These are phyloP conservation scores for Melozone crissalis DNA, from an alignment of 2,113 vertebrate genomes.

Conservation along the genomic window DNA sequence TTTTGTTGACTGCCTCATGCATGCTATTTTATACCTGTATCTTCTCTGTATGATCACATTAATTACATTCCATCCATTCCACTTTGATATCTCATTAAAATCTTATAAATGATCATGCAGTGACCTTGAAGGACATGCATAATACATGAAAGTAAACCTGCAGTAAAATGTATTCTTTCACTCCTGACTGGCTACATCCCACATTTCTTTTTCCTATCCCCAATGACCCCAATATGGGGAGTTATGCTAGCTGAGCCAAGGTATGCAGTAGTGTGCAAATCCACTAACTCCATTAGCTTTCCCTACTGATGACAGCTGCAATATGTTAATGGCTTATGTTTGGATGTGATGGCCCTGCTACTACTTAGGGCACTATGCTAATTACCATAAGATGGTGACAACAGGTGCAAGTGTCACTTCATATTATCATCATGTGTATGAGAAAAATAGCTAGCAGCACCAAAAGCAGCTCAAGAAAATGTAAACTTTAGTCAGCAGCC, in stretches of 20 bases:
- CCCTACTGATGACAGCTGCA: slow-evolving; percentile 82
- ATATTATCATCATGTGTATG: slow-evolving; percentile 71
- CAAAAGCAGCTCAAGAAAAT: slow-evolving; percentile 75
- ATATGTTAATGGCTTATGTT: slow-evolving; percentile 85
- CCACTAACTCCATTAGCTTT: slow-evolving; percentile 76
- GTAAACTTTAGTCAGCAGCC: slow-evolving; percentile 79
- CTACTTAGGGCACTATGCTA: slow-evolving; percentile 83
- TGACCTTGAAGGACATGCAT: slow-evolving; percentile 87
- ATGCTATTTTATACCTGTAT: slow-evolving; percentile 71
- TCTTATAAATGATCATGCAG: slow-evolving; percentile 86
- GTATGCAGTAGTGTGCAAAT: slow-evolving; percentile 74
- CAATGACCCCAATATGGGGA: slow-evolving; percentile 78
- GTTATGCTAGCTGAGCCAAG: slow-evolving; percentile 75
- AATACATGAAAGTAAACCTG: slow-evolving; percentile 88
- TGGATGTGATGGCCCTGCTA: slow-evolving; percentile 77
- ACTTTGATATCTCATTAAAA: slow-evolving; percentile 89
- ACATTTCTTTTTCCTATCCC: slow-evolving; percentile 77
- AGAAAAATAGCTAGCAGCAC: slow-evolving; percentile 75
- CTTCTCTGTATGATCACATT: slow-evolving; percentile 76
- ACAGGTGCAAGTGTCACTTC: slow-evolving; percentile 85
- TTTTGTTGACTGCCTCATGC: slow-evolving; percentile 59
- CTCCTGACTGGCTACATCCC: slow-evolving; percentile 83
- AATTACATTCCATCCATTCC: slow-evolving; percentile 82
- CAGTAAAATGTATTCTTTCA: slow-evolving; percentile 87
- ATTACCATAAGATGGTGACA: slow-evolving; percentile 84